Evolutionary conservation across 37 sponge, comb jelly and placozoan species (phyloP).

Genomic region (Spongilla lacustris): DNA sequence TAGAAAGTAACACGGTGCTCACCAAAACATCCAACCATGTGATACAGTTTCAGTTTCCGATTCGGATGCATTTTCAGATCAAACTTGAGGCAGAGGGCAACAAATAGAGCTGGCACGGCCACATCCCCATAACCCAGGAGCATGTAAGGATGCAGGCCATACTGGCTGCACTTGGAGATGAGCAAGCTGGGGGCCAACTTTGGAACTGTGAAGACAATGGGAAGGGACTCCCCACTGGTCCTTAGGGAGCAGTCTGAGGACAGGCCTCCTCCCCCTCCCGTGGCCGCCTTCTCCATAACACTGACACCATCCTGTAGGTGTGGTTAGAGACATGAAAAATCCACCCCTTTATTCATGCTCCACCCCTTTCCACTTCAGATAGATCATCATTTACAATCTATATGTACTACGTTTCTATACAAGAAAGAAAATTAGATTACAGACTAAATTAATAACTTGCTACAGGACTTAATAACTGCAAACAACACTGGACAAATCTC

Average conservation of each 20-base stretch:
- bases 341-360: not conserved
- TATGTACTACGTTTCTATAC: constrained; percentile 35
- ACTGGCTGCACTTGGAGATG: constrained; percentile 16
- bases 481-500: too few species aligned
- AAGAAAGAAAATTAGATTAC: not conserved
- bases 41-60: constrained; percentile 32
- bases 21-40: constrained; percentile 35
- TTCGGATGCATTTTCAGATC: constrained; percentile 21
- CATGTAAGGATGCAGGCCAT: not conserved
- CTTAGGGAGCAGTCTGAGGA: not conserved
- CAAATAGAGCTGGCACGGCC: constrained; percentile 71
- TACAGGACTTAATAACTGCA: too few species aligned
- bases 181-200: constrained; percentile 14
- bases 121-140: constrained; percentile 84
- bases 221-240: constrained; percentile 2
- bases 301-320: constrained; percentile 68
- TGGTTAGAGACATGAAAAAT: not conserved
- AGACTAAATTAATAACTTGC: too few species aligned
- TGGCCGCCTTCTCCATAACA: constrained; percentile 87
- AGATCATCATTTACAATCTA: constrained; percentile 11
- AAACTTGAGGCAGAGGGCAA: constrained; percentile 52
- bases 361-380: not conserved
- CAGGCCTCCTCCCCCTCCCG: constrained; percentile 22
- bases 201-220: constrained; percentile 57
- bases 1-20: constrained; percentile 5